Base-by-base conservation (phyloP, 2,888 invertebrate species). In the Clistopyga incitator region DNA sequence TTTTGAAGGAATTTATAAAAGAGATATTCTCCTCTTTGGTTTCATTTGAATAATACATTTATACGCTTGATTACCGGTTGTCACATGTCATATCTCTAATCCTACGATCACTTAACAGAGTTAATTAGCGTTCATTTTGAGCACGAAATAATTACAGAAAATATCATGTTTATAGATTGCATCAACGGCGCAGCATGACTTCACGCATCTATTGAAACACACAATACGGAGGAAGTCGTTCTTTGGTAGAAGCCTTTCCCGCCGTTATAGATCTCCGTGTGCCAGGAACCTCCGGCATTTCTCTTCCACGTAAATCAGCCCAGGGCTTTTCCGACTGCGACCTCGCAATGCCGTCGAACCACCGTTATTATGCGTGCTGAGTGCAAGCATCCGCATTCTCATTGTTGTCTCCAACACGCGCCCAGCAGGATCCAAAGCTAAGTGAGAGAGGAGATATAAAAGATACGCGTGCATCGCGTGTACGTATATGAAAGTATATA, bases 311-410 rank as follows among this genome's bases (percentile, higher is more conserved):
- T 84, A 76, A 81, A 78, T 84, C 77, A 81, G 78, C 47, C 61
- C 74, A 50, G 15, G 38, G 42, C 64, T 64, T 47, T 70, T 67
- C 76, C 80, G 64, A 75, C 75, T 52, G 25, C 15, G 52, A 61
- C 52, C 59, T 61, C 25, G 45, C 23, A 38, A 52, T 56, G 59
- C 42, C 50, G 25, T 23, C 64, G 45, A 47, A 64, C 64, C 64
- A 18, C 34, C 81, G 78, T 81, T 84, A 81, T 81, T 78, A 84
- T 78, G 75, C 75, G 65, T 42, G 71, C 71, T 81, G 84, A 78
- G 71, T 81, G 81, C 78, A 75, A 64, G 81, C 78, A 84, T 84
- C 84, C 84, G 71, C 78, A 29, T 65, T 78, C 20, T 6, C 81
- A 81, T 84, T 84, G 81, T 81, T 70, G 65, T 10, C 45, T 34